Evolutionary conservation across 2,888 invertebrate genomes (phyloP).

Genomic region (Caenorhabditis wallacei): DNA sequence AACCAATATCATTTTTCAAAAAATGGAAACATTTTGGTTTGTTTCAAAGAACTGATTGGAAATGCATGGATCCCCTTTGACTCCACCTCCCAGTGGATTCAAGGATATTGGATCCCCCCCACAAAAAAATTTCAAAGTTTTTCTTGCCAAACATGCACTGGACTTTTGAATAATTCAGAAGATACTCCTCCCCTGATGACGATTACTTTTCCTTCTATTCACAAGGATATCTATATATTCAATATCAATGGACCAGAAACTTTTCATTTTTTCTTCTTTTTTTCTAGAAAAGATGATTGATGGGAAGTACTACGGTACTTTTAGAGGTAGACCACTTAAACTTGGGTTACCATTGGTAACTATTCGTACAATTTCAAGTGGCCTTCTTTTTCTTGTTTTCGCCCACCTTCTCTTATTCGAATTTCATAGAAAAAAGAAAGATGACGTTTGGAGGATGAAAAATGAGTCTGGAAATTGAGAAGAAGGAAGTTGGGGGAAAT

Average conservation of each 20-base stretch:
- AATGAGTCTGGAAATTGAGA: conserved; percentile 27
- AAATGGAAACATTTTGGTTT: background rate
- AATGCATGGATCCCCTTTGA: conserved; percentile 14
- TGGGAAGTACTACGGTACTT: conserved; percentile 15
- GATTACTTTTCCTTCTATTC: conserved; percentile 2
- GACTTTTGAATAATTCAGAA: conserved; percentile 17
- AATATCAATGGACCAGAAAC: conserved; percentile 12
- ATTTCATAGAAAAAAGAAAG: background rate
- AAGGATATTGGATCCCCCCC: background rate
- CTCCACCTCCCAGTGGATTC: conserved; percentile 2
- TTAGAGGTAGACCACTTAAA: background rate
- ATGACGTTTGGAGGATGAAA: conserved; percentile 13
- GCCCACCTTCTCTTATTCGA: conserved; percentile 7
- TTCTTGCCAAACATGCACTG: background rate
- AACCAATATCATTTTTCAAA: conserved; percentile 34
- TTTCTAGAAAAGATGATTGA: conserved; percentile 11
- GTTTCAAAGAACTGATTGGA: conserved; percentile 22
- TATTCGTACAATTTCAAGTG: conserved; percentile 7
- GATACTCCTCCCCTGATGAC: background rate
- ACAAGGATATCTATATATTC: conserved; percentile 1
- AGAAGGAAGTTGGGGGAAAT: background rate
- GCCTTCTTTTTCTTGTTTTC: background rate
- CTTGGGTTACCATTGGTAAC: conserved; percentile 7
- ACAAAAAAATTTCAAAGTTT: background rate
- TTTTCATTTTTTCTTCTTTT: background rate